These are phyloP conservation scores for Coelinius sp. DNA, from an alignment of 2,888 invertebrate genomes.

Conservation along the genomic window DNA sequence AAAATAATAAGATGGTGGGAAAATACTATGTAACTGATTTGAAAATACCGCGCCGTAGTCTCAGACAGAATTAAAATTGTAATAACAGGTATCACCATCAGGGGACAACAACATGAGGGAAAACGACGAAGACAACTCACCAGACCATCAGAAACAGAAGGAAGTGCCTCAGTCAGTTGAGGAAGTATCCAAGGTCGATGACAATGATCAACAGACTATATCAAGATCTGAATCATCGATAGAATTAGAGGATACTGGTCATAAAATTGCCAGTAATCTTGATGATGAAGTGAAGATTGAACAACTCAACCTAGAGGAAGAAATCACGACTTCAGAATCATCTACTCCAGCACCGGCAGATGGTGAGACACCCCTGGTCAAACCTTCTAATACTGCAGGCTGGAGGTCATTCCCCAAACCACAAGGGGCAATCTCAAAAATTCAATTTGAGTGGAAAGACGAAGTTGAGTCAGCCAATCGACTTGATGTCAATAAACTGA, in stretches of 20 bases:
- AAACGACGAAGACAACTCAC: background rate
- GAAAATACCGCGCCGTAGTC: conserved; percentile 40
- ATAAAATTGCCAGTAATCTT: background rate
- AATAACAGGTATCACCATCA: background rate
- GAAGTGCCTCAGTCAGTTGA: too few species aligned
- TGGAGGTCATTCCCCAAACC: too few species aligned
- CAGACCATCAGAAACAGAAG: background rate
- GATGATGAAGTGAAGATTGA: background rate
- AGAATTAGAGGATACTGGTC: too few species aligned
- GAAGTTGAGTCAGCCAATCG: too few species aligned
- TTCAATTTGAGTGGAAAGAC: too few species aligned
- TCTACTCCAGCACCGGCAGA: too few species aligned
- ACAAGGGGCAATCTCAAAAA: too few species aligned
- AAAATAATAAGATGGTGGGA: conserved; percentile 29
- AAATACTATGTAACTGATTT: conserved; percentile 38
- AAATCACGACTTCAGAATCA: too few species aligned
- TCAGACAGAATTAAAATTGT: conserved; percentile 16
- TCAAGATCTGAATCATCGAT: too few species aligned
- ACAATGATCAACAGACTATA: background rate
- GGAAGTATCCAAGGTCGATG: background rate
- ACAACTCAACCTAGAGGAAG: too few species aligned
- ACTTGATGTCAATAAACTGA: background rate
- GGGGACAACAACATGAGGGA: background rate
- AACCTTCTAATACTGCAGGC: too few species aligned
- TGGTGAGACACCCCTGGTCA: too few species aligned